Conservation (phyloP, 1,140 invertebrate species). For the Lordiphosa stackelbergi region DNA sequence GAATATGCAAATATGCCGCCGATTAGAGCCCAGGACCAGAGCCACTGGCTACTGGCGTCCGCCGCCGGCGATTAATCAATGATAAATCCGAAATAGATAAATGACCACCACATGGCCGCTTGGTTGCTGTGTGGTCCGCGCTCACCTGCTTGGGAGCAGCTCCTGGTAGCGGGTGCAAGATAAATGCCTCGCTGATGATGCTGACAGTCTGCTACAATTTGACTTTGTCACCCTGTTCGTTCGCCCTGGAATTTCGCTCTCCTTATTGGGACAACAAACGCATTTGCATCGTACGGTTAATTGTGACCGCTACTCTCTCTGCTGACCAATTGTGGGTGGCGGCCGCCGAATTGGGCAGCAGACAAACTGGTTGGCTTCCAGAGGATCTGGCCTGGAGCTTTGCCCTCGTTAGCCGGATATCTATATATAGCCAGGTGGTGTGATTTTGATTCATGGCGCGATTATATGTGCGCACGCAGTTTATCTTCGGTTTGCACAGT, state of each 20-base stretch:
- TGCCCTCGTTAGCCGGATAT: constrained; percentile 70
- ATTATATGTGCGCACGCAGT: constrained; percentile 74
- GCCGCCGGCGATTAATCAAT: constrained; percentile 69
- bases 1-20: constrained; percentile 71
- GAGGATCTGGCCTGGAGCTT: constrained; percentile 25
- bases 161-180: constrained; percentile 64
- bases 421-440: constrained; percentile 73
- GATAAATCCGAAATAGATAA: constrained; percentile 76
- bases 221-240: constrained; percentile 45
- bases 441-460: constrained; percentile 74
- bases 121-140: constrained; percentile 59
- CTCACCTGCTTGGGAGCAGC: constrained; percentile 53
- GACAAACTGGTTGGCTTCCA: background rate
- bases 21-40: constrained; percentile 48
- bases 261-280: constrained; percentile 61
- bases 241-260: constrained; percentile 23
- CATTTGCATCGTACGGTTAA: constrained; percentile 75
- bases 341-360: constrained; percentile 45
- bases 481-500: constrained; percentile 65
- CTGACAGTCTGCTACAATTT: constrained; percentile 60
- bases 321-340: constrained; percentile 73
- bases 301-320: constrained; percentile 68
- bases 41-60: constrained; percentile 35
- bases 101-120: constrained; percentile 62
- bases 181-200: constrained; percentile 72